phyloP scores from a whole-genome alignment of 2,113 vertebrate genomes.

The Eudyptes chrysolophus region DNA sequence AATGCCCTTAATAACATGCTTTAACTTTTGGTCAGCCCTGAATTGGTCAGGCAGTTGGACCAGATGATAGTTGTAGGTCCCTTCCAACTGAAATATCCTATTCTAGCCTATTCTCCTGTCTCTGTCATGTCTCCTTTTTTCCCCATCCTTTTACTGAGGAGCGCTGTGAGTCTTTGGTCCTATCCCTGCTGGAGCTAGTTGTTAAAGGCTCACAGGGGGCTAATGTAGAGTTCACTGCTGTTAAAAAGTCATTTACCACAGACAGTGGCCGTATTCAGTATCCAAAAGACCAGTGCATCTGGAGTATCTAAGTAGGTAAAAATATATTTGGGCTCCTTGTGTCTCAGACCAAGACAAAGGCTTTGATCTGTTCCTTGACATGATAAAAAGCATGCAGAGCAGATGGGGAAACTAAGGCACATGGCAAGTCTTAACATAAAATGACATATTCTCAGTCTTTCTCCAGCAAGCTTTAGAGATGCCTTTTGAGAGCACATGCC shows the following conservation, averaged over 20 bases:
- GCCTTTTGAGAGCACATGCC: not conserved
- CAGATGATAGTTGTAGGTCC: fast-evolving
- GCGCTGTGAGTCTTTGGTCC: not conserved
- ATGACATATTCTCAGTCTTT: not conserved
- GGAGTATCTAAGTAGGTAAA: not conserved
- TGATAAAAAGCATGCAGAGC: not conserved
- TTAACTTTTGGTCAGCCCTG: not conserved
- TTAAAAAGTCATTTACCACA: not conserved
- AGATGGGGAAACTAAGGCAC: not conserved
- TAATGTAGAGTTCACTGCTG: not conserved
- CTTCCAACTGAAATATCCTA: not conserved
- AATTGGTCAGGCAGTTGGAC: not conserved
- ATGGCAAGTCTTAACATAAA: not conserved
- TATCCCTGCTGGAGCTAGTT: not conserved
- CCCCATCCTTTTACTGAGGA: not conserved
- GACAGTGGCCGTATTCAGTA: not conserved
- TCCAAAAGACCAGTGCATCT: not conserved
- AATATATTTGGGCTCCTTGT: not conserved
- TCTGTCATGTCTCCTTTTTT: not conserved
- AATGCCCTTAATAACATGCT: not conserved
- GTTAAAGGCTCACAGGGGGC: not conserved
- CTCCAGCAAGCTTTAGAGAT: not conserved
- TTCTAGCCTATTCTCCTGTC: not conserved
- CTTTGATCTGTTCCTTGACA: not conserved
- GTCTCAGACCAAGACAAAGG: not conserved